These are phyloP conservation scores for Zhuqinia jingwanae DNA, from an alignment of 2,888 invertebrate species.

Conservation along the genomic window DNA sequence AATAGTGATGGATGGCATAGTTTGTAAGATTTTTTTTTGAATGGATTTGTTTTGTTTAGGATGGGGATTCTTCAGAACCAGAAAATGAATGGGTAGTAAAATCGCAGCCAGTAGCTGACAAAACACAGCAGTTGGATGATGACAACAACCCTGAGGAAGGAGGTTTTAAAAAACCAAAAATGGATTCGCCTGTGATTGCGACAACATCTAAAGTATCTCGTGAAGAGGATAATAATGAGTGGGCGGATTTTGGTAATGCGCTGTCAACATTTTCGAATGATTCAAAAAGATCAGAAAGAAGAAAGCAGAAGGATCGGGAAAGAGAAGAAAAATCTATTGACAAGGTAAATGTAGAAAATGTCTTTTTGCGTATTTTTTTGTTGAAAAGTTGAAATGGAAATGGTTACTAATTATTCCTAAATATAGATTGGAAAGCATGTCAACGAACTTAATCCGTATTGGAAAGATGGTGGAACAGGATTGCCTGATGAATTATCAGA, in stretches of 20 bases:
- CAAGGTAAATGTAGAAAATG: constrained; percentile 52
- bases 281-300: constrained; percentile 66
- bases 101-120: not conserved
- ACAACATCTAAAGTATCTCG: not conserved
- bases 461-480: constrained; percentile 94
- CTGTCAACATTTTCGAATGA: constrained; percentile 77
- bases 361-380: not conserved
- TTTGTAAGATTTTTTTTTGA: not conserved
- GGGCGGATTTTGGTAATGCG: constrained; percentile 67
- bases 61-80: not conserved
- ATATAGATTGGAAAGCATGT: constrained; percentile 86
- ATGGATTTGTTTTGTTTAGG: not conserved
- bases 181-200: not conserved
- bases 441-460: constrained; percentile 94
- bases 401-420: not conserved
- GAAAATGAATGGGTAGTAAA: constrained; percentile 52
- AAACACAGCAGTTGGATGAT: not conserved
- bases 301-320: constrained; percentile 70
- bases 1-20: not conserved
- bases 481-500: constrained; percentile 83
- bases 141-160: constrained; percentile 44
- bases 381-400: not conserved
- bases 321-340: constrained; percentile 68
- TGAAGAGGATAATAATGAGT: constrained; percentile 60
- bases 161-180: constrained; percentile 52